Evolutionary conservation across 1,140 invertebrate genomes (phyloP), one percentile per base, ranked within the genome.

Genomic region (Sinella curviseta): DNA sequence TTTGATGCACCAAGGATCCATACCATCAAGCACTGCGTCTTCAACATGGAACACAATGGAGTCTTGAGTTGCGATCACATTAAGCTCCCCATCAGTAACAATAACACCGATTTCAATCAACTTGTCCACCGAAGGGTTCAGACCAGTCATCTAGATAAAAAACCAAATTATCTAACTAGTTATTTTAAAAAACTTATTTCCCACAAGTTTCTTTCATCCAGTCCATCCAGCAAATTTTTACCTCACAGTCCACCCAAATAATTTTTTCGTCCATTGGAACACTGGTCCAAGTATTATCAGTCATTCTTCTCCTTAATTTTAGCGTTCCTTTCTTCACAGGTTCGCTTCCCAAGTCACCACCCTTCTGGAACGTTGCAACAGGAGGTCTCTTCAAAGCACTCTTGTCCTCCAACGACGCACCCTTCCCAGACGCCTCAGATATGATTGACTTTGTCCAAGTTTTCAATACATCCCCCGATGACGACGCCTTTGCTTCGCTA

Each of bases 101-200:
- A 98, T 85, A 86, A 94, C 95, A 0, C 95, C 93, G 79, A 97
- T 90, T 89, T 98, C 97, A 81, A 98, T 86, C 34, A 98, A 94
- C 79, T 92, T 90, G 86, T 95, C 92, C 78, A 88, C n/a, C n/a
- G n/a, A n/a, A n/a, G n/a, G n/a, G n/a, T n/a, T n/a, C n/a, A 98
- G 86, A 3, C 92, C 92, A 17, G 92, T 94, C 93, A 95, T 94
- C 89, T 95, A 88, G 48, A 90, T n/a, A n/a, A n/a, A n/a, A n/a
- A n/a, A n/a, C n/a, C n/a, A n/a, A n/a, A n/a, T n/a, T n/a, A n/a
- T 16, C 48, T 16, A n/a, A n/a, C n/a, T n/a, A n/a, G n/a, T n/a
- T n/a, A n/a, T n/a, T n/a, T n/a, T n/a, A n/a, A n/a, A n/a, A n/a
- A n/a, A n/a, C n/a, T n/a, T n/a, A n/a, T n/a, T n/a, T n/a, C n/a